These are phyloP conservation scores for Drosophila sp. DNA, from an alignment of 1,140 invertebrate genomes.

Conservation along the genomic window DNA sequence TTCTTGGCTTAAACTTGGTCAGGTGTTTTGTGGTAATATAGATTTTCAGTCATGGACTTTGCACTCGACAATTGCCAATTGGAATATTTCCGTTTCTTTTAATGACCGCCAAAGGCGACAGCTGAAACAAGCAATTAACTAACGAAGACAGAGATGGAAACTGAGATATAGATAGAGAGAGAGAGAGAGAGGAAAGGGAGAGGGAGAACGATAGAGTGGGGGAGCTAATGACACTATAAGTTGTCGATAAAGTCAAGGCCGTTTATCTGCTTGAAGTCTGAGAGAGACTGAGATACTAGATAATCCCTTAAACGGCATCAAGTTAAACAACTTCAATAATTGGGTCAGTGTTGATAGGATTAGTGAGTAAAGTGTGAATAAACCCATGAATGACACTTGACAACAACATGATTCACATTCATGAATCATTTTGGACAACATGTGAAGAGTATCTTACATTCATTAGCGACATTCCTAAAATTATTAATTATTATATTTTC, in stretches of 20 bases:
- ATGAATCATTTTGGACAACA: slow-evolving; percentile 4
- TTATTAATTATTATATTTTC: background rate
- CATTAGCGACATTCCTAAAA: slow-evolving; percentile 17
- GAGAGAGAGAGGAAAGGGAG: background rate
- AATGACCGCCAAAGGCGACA: background rate
- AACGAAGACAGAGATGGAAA: background rate
- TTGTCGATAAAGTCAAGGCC: slow-evolving; percentile 17
- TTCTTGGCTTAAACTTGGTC: slow-evolving; percentile 1
- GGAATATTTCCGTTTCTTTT: slow-evolving; percentile 17
- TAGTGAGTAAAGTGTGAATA: slow-evolving; percentile 12
- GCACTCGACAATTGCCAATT: slow-evolving; percentile 6
- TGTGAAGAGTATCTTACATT: background rate
- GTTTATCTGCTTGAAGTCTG: background rate
- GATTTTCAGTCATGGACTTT: slow-evolving; percentile 16
- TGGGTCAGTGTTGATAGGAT: slow-evolving; percentile 38
- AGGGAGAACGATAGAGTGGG: background rate
- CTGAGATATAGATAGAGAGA: background rate
- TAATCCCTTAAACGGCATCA: slow-evolving; percentile 4
- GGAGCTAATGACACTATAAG: background rate
- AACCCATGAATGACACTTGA: background rate
- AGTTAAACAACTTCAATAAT: slow-evolving; percentile 16
- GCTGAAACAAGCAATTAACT: background rate
- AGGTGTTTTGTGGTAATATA: slow-evolving; percentile 14
- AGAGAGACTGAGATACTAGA: background rate
- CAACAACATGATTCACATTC: slow-evolving; percentile 12